Conservation (phyloP, 2,113 vertebrate genomes). For the Ceratotherium simum region DNA sequence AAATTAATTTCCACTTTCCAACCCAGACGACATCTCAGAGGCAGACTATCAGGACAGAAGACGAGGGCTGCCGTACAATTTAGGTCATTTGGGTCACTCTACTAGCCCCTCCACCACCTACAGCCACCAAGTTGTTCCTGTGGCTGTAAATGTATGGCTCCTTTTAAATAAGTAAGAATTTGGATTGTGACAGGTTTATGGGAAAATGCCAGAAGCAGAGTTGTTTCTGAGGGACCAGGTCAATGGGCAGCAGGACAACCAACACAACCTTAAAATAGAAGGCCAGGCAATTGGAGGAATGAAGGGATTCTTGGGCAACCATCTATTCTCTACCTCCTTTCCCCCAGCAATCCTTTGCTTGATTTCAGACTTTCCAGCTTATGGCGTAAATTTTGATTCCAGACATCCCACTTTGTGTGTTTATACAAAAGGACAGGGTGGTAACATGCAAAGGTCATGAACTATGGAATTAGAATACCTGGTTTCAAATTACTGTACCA, state of each 20-base stretch:
- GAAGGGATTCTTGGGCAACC: neutral
- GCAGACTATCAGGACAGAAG: neutral
- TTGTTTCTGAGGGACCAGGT: neutral
- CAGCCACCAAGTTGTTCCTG: neutral
- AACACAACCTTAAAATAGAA: neutral
- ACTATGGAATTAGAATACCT: neutral
- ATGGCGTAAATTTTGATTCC: neutral
- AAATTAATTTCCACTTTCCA: neutral
- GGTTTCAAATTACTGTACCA: neutral
- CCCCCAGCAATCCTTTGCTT: neutral
- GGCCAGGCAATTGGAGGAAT: neutral
- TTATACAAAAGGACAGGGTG: neutral
- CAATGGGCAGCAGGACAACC: too few species aligned
- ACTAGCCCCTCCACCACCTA: neutral
- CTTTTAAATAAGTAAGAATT: conserved; percentile 23
- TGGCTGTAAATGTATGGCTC: neutral
- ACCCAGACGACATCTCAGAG: neutral
- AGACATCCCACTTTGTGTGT: neutral
- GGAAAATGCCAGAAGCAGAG: neutral
- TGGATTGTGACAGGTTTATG: neutral
- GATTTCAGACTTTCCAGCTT: neutral
- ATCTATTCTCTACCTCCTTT: neutral
- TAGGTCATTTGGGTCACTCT: neutral
- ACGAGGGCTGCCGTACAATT: neutral
- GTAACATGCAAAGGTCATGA: neutral